Conservation (phyloP, 2,113 vertebrate species). For the Myxocyprinus asiaticus region DNA sequence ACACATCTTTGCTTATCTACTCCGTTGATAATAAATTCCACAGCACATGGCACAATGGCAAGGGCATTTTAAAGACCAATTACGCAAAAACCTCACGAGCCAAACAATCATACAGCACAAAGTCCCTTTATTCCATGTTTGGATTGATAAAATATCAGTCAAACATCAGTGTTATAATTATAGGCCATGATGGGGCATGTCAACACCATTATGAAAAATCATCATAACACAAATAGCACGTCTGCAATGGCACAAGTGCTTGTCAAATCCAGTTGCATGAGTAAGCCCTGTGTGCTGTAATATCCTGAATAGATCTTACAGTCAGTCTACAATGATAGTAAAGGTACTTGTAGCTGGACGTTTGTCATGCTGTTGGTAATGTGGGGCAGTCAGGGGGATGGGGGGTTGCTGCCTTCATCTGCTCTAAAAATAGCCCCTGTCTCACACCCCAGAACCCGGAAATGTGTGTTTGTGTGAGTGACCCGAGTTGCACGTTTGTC, state of each 20-base stretch:
- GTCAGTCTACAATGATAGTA: slow-evolving; percentile 20
- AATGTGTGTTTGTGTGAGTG: slow-evolving; percentile 42
- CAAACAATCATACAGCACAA: background rate
- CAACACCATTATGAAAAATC: slow-evolving; percentile 2
- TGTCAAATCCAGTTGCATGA: slow-evolving; percentile 11
- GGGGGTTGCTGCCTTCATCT: slow-evolving; percentile 63
- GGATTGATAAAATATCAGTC: background rate
- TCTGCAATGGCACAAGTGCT: background rate
- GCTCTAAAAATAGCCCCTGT: slow-evolving; percentile 78
- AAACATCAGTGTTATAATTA: slow-evolving; percentile 12
- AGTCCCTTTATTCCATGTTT: background rate
- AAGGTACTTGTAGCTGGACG: background rate
- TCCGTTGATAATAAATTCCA: background rate
- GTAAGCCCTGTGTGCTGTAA: background rate
- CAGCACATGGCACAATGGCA: background rate
- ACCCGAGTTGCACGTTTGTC: slow-evolving; percentile 27
- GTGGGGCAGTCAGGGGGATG: background rate
- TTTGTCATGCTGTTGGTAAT: slow-evolving; percentile 32
- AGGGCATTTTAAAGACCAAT: background rate
- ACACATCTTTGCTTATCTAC: background rate
- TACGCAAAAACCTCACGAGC: background rate
- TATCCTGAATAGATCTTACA: slow-evolving; percentile 11
- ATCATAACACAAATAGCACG: slow-evolving; percentile 3
- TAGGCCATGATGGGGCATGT: background rate
- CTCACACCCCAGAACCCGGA: slow-evolving; percentile 65